Evolutionary conservation across 2,797 vertebrate species (phyloP).

Genomic region (Hydrocynus forskahlii): DNA sequence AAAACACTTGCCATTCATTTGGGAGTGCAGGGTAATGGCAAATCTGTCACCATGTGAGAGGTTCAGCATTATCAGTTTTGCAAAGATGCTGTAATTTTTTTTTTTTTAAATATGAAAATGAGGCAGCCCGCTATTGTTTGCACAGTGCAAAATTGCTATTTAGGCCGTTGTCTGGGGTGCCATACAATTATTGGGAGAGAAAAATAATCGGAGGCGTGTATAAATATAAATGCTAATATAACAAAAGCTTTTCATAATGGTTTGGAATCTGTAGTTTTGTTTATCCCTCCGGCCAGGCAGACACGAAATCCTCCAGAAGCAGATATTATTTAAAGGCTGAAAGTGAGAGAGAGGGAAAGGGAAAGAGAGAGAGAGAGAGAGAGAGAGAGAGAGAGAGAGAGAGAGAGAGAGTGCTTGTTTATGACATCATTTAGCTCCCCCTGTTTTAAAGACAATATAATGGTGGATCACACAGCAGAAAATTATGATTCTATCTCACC

Average conservation of each 20-base stretch:
- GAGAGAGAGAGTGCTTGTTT: conserved; percentile 17
- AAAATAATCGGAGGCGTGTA: conserved; percentile 36
- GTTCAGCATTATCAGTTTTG: conserved; percentile 18
- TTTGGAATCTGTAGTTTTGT: conserved; percentile 47
- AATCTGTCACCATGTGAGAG: conserved; percentile 18
- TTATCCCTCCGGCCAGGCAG: conserved; percentile 34
- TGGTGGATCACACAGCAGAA: neutral
- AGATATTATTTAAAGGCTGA: conserved; percentile 35
- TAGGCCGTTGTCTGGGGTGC: conserved; percentile 7
- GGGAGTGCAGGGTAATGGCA: conserved; percentile 15
- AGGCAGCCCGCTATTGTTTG: conserved; percentile 17
- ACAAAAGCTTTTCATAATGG: conserved; percentile 33
- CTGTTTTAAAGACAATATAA: neutral
- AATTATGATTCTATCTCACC: neutral
- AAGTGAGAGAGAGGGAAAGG: neutral
- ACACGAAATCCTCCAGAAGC: conserved; percentile 27
- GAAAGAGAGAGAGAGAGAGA: too few relatives aligned
- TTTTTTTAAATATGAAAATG: conserved; percentile 12
- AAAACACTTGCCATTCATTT: conserved; percentile 36
- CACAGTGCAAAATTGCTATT: conserved; percentile 12
- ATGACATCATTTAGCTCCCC: conserved; percentile 10
- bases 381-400: too few relatives aligned
- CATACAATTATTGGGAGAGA: conserved; percentile 19
- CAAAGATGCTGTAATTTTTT: conserved; percentile 4
- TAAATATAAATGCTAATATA: conserved; percentile 47